phyloP scores from a whole-genome alignment of 2,113 vertebrate genomes.

The Clarias batrachus region DNA sequence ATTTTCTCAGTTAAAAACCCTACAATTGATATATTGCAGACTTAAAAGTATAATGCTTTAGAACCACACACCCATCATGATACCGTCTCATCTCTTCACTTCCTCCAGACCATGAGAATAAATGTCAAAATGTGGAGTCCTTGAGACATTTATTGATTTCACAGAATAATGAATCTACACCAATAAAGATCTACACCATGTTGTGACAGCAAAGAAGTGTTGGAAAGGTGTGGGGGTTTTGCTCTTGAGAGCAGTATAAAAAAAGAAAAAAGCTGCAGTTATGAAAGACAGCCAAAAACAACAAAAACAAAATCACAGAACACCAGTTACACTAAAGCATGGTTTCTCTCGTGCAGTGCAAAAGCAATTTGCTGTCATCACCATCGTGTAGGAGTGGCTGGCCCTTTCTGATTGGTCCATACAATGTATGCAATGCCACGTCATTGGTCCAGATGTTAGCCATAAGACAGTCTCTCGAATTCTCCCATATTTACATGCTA shows the following conservation, averaged over 20 bases:
- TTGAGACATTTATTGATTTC: constrained; percentile 60
- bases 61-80: not conserved
- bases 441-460: constrained; percentile 72
- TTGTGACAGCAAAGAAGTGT: constrained; percentile 59
- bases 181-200: constrained; percentile 47
- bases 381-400: constrained; percentile 58
- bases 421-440: constrained; percentile 61
- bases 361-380: constrained; percentile 61
- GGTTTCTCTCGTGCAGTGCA: constrained; percentile 54
- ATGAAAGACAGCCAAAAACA: constrained; percentile 41
- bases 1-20: not conserved
- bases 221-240: constrained; percentile 46
- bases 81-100: not conserved
- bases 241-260: constrained; percentile 64
- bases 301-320: constrained; percentile 51
- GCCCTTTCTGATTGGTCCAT: constrained; percentile 72
- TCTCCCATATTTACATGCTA: constrained; percentile 65
- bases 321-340: constrained; percentile 55
- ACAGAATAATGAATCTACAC: constrained; percentile 51
- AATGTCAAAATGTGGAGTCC: constrained; percentile 9
- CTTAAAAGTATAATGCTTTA: not conserved
- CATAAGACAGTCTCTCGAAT: constrained; percentile 61
- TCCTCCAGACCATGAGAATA: not conserved
- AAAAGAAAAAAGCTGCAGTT: constrained; percentile 49
- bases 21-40: not conserved